Percentiles rank a stretch among this genome's conserved stretches.
These are phyloP conservation scores for Heterohyrax brucei DNA, from an alignment of 2,797 vertebrate species.

Conservation along the genomic window DNA sequence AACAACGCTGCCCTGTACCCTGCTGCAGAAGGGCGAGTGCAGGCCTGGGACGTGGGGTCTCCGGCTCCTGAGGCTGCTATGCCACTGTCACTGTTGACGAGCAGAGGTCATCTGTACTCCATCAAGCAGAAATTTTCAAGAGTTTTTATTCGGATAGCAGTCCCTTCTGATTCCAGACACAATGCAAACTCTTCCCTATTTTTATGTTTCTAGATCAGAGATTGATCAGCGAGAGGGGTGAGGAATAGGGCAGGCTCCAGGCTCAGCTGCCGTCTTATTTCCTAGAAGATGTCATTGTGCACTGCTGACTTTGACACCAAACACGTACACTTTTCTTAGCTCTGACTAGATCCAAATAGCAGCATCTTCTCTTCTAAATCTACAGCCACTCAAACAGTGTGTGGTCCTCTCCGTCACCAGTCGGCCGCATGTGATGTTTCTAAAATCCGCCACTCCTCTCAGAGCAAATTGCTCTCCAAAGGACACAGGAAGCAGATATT, in stretches of 20 bases:
- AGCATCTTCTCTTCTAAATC: conserved; percentile 57
- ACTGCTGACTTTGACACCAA: conserved; percentile 42
- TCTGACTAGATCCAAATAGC: conserved; percentile 70
- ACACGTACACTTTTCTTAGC: conserved; percentile 36
- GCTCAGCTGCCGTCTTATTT: neutral
- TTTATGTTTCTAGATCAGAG: neutral
- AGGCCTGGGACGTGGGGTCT: neutral
- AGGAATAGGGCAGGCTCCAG: neutral
- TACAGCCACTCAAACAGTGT: conserved; percentile 74
- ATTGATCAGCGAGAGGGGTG: neutral
- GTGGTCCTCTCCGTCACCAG: conserved; percentile 51
- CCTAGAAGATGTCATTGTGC: conserved; percentile 24
- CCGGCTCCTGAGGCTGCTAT: neutral
- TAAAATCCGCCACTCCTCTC: conserved; percentile 69
- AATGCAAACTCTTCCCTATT: neutral
- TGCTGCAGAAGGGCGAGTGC: no score
- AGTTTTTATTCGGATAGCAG: neutral
- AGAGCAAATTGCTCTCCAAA: conserved; percentile 59
- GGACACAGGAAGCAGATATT: conserved; percentile 59
- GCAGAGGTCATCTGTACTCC: neutral
- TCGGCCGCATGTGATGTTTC: conserved; percentile 64
- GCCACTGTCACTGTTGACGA: neutral
- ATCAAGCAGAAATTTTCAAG: neutral
- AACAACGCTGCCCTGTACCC: neutral
- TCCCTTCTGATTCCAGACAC: neutral